Evolutionary conservation across 1,140 invertebrate species (phyloP).

Genomic region (Cyclina sinensis): DNA sequence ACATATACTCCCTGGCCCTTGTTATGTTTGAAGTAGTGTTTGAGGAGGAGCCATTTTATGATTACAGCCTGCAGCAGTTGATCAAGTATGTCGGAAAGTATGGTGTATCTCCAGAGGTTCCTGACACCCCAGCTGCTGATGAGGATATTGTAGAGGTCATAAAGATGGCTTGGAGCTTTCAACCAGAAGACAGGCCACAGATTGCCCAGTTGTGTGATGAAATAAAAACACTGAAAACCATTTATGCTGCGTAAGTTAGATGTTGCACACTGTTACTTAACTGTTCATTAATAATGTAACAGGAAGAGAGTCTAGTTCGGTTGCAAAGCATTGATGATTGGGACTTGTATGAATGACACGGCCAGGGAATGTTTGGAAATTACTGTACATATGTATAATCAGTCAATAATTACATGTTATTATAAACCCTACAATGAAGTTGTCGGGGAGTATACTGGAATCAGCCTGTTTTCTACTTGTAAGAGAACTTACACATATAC

Average conservation of each 20-base stretch:
- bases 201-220: not conserved
- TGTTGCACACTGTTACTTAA: no score
- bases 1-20: conserved; percentile 65
- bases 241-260: not conserved
- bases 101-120: conserved; percentile 50
- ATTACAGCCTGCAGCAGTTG: conserved; percentile 54
- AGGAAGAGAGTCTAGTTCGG: no score
- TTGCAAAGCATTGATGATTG: no score
- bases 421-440: no score
- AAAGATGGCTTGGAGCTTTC: conserved; percentile 57
- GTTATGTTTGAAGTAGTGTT: conserved; percentile 63
- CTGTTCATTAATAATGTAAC: no score
- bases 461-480: no score
- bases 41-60: conserved; percentile 68
- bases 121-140: not conserved
- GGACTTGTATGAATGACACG: no score
- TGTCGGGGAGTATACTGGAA: no score
- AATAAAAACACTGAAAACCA: not conserved
- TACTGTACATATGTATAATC: no score
- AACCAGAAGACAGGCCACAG: conserved; percentile 43
- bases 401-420: no score
- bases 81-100: conserved; percentile 57
- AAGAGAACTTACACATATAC: no score
- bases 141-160: not conserved
- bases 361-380: no score